Conservation (phyloP, 2,888 invertebrate genomes). For the Gymnosoma rotundatum region DNA sequence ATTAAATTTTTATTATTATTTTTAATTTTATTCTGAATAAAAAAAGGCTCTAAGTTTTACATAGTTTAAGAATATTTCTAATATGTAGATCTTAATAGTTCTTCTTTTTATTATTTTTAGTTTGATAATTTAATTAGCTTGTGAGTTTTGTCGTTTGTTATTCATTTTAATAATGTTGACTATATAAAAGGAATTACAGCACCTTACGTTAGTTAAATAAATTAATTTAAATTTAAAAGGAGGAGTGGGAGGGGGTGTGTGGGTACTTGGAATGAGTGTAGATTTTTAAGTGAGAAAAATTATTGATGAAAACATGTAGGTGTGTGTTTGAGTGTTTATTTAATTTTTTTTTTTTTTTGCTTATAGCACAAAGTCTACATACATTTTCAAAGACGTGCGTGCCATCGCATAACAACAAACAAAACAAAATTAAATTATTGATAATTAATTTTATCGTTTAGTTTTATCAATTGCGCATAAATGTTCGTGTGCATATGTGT, state of each 20-base stretch:
- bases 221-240: neutral
- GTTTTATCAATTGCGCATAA: no score
- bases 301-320: neutral
- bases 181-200: constrained; percentile 74
- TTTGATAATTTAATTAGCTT: constrained; percentile 58
- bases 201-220: constrained; percentile 72
- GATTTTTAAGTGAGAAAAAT: neutral
- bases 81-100: constrained; percentile 7
- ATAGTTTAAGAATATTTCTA: constrained; percentile 51
- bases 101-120: constrained; percentile 34
- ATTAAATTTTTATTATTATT: constrained; percentile 17
- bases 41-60: constrained; percentile 46
- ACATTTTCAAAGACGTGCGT: no score
- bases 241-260: no score
- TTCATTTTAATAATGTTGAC: constrained; percentile 1
- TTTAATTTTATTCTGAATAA: constrained; percentile 24
- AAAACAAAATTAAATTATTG: no score
- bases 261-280: neutral
- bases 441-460: no score
- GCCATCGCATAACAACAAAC: no score
- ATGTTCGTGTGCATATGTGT: no score
- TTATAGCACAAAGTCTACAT: no score
- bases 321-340: no score
- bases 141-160: constrained; percentile 68
- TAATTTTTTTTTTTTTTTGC: no score